Conservation (phyloP, 2,797 vertebrate species). For the Lutjanus campechanus region DNA sequence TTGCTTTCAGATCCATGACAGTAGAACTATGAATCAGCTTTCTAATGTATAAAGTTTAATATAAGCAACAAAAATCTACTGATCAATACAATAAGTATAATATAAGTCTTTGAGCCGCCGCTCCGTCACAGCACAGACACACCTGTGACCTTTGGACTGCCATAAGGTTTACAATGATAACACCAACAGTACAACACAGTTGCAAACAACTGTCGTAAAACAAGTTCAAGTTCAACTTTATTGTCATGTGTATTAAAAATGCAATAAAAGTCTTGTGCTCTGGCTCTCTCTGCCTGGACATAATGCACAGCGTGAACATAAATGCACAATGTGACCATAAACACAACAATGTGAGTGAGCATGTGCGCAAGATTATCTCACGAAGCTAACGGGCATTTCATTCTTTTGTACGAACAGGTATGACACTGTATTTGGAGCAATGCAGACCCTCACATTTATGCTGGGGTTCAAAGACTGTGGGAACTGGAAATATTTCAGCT, state of each 20-base stretch:
- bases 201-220: not conserved
- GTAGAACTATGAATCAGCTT: not conserved
- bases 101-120: not conserved
- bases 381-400: not conserved
- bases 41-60: not conserved
- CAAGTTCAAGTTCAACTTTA: too few species aligned
- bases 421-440: not conserved
- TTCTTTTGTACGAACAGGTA: not conserved
- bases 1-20: not conserved
- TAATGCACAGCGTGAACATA: too few species aligned
- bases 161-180: not conserved
- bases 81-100: not conserved
- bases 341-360: too few species aligned
- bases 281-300: too few species aligned
- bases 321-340: too few species aligned
- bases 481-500: not conserved
- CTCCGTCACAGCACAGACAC: not conserved
- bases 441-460: not conserved
- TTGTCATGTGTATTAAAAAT: too few species aligned
- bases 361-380: not conserved
- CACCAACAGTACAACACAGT: not conserved
- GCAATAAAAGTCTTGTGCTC: too few species aligned
- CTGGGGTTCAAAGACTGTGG: not conserved
- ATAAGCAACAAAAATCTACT: too few species aligned
- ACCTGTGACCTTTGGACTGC: slow-evolving; percentile 24